A percentile compares a stretch with the other conserved stretches of the same genome.
These are phyloP conservation scores for Melieria omissa DNA, from an alignment of 2,888 invertebrate species.

Conservation along the genomic window DNA sequence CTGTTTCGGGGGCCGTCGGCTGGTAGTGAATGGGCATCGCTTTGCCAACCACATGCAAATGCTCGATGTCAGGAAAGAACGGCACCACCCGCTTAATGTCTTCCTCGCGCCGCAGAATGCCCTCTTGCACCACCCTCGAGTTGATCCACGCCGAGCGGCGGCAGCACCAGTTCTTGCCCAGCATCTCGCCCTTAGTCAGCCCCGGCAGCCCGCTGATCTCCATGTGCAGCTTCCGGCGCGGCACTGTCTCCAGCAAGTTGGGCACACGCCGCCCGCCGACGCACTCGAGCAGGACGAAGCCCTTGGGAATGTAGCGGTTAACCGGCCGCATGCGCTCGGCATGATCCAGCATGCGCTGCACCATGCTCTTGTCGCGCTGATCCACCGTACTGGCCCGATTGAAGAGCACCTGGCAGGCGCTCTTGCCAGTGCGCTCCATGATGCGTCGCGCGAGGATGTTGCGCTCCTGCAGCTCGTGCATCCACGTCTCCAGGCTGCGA, in stretches of 20 bases:
- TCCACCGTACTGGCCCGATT: conserved; percentile 29
- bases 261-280: not conserved
- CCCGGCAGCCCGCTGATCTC: conserved; percentile 25
- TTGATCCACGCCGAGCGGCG: conserved; percentile 19
- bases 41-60: conserved; percentile 26
- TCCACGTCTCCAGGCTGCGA: conserved; percentile 25
- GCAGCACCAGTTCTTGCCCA: conserved; percentile 18
- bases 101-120: not conserved
- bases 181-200: conserved; percentile 15
- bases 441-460: conserved; percentile 20
- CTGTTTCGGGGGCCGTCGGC: no score
- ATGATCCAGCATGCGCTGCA: conserved; percentile 22
- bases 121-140: conserved; percentile 11
- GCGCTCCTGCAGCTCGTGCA: conserved; percentile 13
- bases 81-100: conserved; percentile 19
- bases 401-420: conserved; percentile 24
- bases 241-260: not conserved
- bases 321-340: conserved; percentile 3
- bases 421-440: conserved; percentile 23
- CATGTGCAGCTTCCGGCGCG: not conserved
- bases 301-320: not conserved
- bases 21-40: not conserved
- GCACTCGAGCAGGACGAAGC: not conserved
- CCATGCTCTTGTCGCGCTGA: conserved; percentile 23
- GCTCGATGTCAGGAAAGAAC: conserved; percentile 29